A percentile compares a stretch with the other conserved stretches of the same genome.
Evolutionary conservation across 2,888 invertebrate species (phyloP).

Genomic region (Oscheius sp.): DNA sequence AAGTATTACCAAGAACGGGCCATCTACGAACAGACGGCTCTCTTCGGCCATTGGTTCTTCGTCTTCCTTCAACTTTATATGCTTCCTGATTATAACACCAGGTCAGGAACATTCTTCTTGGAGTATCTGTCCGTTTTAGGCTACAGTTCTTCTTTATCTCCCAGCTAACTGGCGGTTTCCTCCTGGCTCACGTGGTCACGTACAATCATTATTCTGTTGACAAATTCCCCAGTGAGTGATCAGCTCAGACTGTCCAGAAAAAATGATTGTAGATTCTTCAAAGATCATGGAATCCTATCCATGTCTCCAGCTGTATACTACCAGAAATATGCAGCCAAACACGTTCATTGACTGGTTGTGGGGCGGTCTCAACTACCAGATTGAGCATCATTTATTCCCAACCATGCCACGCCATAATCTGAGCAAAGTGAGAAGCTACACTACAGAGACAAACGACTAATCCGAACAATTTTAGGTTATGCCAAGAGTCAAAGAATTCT

Average conservation of each 20-base stretch:
- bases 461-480: slow-evolving; percentile 52
- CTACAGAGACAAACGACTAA: neutral
- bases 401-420: slow-evolving; percentile 72
- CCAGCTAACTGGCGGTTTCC: slow-evolving; percentile 69
- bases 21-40: slow-evolving; percentile 59
- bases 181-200: slow-evolving; percentile 71
- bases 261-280: slow-evolving; percentile 61
- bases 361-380: slow-evolving; percentile 72
- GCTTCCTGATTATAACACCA: slow-evolving; percentile 57
- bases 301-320: slow-evolving; percentile 71
- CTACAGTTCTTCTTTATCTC: slow-evolving; percentile 58
- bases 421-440: slow-evolving; percentile 44
- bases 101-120: neutral
- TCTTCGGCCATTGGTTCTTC: slow-evolving; percentile 65
- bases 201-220: slow-evolving; percentile 72
- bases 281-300: slow-evolving; percentile 69
- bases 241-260: neutral
- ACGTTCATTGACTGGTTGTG: slow-evolving; percentile 70
- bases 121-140: slow-evolving; percentile 32
- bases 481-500: slow-evolving; percentile 70
- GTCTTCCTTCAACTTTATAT: slow-evolving; percentile 66
- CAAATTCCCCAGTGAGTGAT: slow-evolving; percentile 66
- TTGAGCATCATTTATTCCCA: slow-evolving; percentile 71
- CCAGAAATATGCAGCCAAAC: slow-evolving; percentile 69
- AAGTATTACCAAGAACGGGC: slow-evolving; percentile 59